Evolutionary conservation across 2,113 vertebrate species (phyloP).

Genomic region (Xiphias gladius): DNA sequence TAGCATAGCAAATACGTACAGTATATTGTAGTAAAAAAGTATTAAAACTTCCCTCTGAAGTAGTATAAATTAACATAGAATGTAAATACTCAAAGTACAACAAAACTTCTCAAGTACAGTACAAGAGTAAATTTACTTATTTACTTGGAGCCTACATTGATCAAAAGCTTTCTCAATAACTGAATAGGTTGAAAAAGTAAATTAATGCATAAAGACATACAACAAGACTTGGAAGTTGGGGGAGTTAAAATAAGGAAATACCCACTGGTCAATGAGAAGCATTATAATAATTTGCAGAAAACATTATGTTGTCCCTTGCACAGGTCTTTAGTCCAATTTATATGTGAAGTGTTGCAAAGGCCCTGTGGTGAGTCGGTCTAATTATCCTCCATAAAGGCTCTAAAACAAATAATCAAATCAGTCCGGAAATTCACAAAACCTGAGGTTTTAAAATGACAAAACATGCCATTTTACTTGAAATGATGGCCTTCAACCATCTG

Average conservation of each 20-base stretch:
- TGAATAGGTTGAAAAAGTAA: neutral
- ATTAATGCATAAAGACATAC: neutral
- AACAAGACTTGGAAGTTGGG: neutral
- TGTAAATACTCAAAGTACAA: too few relatives aligned
- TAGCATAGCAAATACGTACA: too few relatives aligned
- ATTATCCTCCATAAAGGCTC: constrained; percentile 2
- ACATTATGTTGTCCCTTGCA: neutral
- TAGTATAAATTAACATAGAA: too few relatives aligned
- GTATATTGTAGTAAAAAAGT: too few relatives aligned
- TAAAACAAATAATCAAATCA: constrained; percentile 26
- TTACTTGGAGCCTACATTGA: neutral
- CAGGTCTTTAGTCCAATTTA: neutral
- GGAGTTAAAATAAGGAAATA: constrained; percentile 2
- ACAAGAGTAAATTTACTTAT: too few relatives aligned
- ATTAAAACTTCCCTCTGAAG: too few relatives aligned
- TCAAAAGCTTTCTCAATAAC: neutral
- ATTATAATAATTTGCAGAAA: neutral
- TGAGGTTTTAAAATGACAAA: constrained; percentile 28
- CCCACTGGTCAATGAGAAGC: neutral
- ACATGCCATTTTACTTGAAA: constrained; percentile 17
- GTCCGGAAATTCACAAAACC: constrained; percentile 22
- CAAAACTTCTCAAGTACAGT: too few relatives aligned
- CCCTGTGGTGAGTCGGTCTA: constrained; percentile 1
- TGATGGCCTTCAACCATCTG: constrained; percentile 56
- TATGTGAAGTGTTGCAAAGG: neutral